phyloP scores from a whole-genome alignment of 2,113 vertebrate genomes.

The Ctenomys sociabilis region DNA sequence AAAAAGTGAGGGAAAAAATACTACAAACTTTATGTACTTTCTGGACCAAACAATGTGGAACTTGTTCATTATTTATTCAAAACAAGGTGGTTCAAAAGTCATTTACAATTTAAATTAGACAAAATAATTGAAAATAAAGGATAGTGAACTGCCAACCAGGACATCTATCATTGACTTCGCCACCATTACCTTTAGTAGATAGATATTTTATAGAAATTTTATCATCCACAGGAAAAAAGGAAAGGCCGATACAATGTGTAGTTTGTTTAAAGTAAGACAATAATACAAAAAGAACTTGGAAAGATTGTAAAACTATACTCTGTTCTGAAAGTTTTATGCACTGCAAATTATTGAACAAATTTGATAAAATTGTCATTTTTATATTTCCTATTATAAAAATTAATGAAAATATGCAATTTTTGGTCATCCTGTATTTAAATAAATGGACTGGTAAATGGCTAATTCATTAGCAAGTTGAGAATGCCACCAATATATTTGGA shows the following conservation, averaged over 20 bases:
- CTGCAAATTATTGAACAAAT: not conserved
- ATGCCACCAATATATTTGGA: slow-evolving; percentile 30
- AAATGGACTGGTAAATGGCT: not conserved
- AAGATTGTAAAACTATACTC: not conserved
- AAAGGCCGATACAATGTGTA: not conserved
- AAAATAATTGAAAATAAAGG: not conserved
- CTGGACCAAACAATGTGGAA: not conserved
- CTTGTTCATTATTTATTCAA: not conserved
- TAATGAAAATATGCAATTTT: not conserved
- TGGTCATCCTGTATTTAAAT: not conserved
- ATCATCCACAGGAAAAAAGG: not conserved
- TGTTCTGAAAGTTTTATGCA: not conserved
- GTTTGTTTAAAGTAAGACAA: not conserved
- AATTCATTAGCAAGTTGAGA: slow-evolving; percentile 9
- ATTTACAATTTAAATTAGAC: not conserved
- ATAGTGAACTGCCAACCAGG: not conserved
- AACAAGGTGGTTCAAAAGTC: not conserved
- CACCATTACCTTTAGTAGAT: not conserved
- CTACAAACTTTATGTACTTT: not conserved
- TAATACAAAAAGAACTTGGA: not conserved
- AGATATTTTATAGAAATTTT: not conserved
- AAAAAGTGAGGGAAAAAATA: not conserved
- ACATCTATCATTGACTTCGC: not conserved
- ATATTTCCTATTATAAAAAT: not conserved
- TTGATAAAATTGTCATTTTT: not conserved